phyloP scores from a whole-genome alignment of 1,140 invertebrate species.

The Helicoverpa zea region DNA sequence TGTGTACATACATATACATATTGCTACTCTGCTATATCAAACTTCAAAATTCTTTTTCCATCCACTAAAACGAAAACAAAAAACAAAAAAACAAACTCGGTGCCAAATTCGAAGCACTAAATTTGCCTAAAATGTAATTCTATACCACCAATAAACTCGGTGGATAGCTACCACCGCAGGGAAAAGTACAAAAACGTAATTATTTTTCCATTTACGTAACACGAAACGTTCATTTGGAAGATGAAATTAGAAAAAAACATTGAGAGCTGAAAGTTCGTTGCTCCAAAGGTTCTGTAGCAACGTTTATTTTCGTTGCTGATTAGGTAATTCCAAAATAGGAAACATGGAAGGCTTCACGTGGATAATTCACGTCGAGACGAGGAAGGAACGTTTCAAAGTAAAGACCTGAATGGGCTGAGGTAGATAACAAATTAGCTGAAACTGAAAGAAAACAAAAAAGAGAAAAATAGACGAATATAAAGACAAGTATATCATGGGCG shows the following conservation, averaged over 20 bases:
- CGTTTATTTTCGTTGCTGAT: neutral
- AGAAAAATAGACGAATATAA: too few relatives aligned
- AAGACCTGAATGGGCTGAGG: neutral
- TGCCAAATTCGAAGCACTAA: neutral
- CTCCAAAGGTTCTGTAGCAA: slow-evolving; percentile 6
- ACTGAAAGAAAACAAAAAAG: too few relatives aligned
- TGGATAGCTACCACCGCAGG: neutral
- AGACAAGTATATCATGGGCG: too few relatives aligned
- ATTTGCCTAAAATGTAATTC: slow-evolving; percentile 24
- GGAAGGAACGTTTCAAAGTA: neutral
- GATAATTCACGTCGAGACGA: neutral
- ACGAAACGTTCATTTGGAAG: slow-evolving; percentile 50
- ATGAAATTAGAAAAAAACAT: slow-evolving; percentile 48
- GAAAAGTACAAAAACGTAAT: slow-evolving; percentile 47
- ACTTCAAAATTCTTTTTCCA: neutral
- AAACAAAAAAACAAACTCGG: neutral
- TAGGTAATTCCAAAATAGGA: slow-evolving; percentile 14
- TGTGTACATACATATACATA: too few relatives aligned
- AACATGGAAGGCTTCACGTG: neutral
- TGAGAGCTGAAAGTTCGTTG: neutral
- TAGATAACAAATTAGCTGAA: too few relatives aligned
- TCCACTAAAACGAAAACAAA: neutral
- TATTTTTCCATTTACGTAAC: slow-evolving; percentile 52
- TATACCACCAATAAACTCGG: slow-evolving; percentile 26
- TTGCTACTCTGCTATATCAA: too few relatives aligned